These are phyloP conservation scores for Botia kubotai DNA, from an alignment of 2,797 vertebrate genomes.

Conservation along the genomic window DNA sequence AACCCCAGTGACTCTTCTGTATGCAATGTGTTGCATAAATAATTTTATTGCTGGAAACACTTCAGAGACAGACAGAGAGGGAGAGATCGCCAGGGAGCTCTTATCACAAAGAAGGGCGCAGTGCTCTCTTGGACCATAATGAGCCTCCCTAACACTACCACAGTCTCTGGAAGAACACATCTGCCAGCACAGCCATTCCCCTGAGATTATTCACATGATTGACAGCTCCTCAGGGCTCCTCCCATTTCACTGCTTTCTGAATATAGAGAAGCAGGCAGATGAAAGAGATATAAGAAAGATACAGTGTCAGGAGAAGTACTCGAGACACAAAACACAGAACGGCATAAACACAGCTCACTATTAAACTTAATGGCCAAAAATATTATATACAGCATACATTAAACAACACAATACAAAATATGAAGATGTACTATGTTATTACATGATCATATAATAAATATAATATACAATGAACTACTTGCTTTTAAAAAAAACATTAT, in stretches of 20 bases:
- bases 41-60: constrained; percentile 11
- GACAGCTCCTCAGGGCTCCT: constrained; percentile 75
- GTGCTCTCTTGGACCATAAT: constrained; percentile 76
- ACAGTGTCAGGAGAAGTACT: constrained; percentile 37
- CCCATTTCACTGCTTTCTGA: constrained; percentile 47
- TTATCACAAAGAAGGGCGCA: constrained; percentile 77
- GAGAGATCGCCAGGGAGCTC: constrained; percentile 41
- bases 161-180: constrained; percentile 73
- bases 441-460: too few species aligned
- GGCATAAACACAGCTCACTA: not conserved
- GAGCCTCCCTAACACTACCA: constrained; percentile 74
- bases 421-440: too few species aligned
- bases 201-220: constrained; percentile 72
- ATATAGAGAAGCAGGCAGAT: constrained; percentile 24
- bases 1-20: constrained; percentile 31
- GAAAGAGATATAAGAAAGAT: constrained; percentile 16
- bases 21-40: not conserved
- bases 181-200: constrained; percentile 78
- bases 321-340: constrained; percentile 14
- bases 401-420: too few species aligned
- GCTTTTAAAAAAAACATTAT: too few species aligned
- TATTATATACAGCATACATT: too few species aligned
- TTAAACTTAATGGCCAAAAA: not conserved
- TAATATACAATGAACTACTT: too few species aligned
- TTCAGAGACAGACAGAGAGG: constrained; percentile 12